phyloP scores from a whole-genome alignment of 2,113 vertebrate genomes.

The Macquaria australasica region DNA sequence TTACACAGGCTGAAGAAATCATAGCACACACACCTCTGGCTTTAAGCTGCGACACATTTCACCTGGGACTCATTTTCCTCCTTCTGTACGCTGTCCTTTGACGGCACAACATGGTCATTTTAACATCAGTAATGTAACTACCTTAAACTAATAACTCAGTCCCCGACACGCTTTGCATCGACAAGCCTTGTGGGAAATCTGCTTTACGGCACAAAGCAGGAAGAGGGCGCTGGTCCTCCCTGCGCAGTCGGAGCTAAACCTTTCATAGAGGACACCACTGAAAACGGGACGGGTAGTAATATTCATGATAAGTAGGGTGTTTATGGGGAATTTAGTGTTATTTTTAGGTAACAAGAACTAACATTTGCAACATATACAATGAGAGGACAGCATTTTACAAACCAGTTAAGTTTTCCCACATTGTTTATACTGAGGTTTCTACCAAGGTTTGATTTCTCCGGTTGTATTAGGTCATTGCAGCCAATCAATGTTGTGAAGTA shows the following conservation, averaged over 20 bases:
- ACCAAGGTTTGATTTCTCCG: neutral
- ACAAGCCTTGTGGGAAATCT: neutral
- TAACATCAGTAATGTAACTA: neutral
- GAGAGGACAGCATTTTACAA: neutral
- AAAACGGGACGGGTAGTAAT: neutral
- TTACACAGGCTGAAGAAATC: slow-evolving; percentile 3
- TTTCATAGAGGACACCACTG: neutral
- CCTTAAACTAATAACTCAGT: neutral
- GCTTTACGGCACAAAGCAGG: neutral
- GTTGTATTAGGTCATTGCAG: neutral
- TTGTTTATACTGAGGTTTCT: neutral
- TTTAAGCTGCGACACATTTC: neutral
- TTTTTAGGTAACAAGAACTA: neutral
- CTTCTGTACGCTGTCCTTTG: neutral
- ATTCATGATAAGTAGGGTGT: too few relatives aligned
- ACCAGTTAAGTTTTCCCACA: neutral
- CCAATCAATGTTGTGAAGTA: neutral
- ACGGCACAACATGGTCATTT: slow-evolving; percentile 10
- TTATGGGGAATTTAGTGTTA: neutral
- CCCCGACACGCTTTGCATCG: neutral
- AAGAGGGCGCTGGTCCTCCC: neutral
- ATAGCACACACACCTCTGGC: slow-evolving; percentile 2
- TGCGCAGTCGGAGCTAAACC: neutral
- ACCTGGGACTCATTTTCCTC: slow-evolving; percentile 19
- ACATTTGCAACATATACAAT: neutral